phyloP scores from a whole-genome alignment of 2,888 invertebrate species.

The Erebia aethiops region DNA sequence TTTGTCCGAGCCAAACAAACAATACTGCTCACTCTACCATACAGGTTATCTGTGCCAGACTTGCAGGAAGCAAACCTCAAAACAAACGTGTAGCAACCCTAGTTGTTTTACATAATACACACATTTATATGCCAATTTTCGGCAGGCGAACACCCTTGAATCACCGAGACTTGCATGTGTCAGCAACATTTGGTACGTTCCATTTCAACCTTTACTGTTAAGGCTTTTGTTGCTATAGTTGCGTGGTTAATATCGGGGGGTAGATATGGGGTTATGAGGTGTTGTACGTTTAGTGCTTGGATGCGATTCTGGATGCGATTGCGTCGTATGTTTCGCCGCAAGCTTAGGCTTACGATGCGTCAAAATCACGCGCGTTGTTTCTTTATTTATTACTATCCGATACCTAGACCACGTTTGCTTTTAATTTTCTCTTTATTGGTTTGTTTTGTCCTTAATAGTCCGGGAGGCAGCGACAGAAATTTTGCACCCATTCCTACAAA shows the following conservation, averaged over 20 bases:
- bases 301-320: constrained; percentile 39
- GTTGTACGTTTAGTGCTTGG: constrained; percentile 33
- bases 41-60: constrained; percentile 37
- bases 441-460: too few species aligned
- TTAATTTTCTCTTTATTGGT: too few species aligned
- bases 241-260: constrained; percentile 11
- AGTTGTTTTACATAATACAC: constrained; percentile 37
- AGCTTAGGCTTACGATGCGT: constrained; percentile 34
- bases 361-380: constrained; percentile 28
- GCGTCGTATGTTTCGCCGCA: constrained; percentile 36
- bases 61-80: constrained; percentile 44
- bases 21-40: constrained; percentile 35
- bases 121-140: constrained; percentile 44
- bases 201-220: constrained; percentile 28
- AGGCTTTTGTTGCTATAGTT: constrained; percentile 16
- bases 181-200: constrained; percentile 18
- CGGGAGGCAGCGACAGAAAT: too few species aligned
- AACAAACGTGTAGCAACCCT: constrained; percentile 50
- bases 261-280: constrained; percentile 1
- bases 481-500: too few species aligned
- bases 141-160: constrained; percentile 37
- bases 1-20: constrained; percentile 30
- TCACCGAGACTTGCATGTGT: constrained; percentile 31
- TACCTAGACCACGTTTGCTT: background rate
- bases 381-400: constrained; percentile 8